Evolutionary conservation across 2,797 vertebrate genomes (phyloP).

Genomic region (Pteropus rufus): DNA sequence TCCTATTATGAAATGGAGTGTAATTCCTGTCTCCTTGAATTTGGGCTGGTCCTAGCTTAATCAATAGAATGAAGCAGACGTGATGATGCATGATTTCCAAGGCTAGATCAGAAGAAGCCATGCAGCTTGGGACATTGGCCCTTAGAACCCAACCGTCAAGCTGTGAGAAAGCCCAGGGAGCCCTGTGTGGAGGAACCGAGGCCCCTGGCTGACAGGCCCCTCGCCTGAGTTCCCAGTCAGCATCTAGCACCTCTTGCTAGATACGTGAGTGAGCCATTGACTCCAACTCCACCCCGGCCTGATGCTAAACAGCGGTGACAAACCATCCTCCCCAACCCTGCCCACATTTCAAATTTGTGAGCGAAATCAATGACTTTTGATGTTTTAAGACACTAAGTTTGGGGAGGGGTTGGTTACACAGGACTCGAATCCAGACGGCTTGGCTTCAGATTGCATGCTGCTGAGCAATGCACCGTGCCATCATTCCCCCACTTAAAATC

Average conservation of each 20-base stretch:
- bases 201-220: background rate
- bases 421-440: background rate
- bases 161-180: background rate
- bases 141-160: background rate
- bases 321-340: background rate
- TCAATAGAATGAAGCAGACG: background rate
- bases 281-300: background rate
- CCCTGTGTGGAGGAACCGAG: background rate
- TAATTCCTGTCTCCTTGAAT: background rate
- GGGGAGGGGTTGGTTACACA: background rate
- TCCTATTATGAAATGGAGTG: background rate
- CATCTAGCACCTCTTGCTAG: background rate
- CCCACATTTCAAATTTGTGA: background rate
- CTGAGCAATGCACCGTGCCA: too few relatives aligned
- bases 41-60: background rate
- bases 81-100: background rate
- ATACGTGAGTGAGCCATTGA: rapidly evolving
- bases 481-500: too few relatives aligned
- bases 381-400: background rate
- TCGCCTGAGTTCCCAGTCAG: rapidly evolving
- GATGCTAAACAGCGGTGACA: background rate
- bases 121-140: background rate
- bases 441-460: background rate
- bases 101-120: background rate
- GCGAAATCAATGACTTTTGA: background rate